These are phyloP conservation scores for Leucoptera coffeella DNA, from an alignment of 2,888 invertebrate genomes.

Conservation along the genomic window DNA sequence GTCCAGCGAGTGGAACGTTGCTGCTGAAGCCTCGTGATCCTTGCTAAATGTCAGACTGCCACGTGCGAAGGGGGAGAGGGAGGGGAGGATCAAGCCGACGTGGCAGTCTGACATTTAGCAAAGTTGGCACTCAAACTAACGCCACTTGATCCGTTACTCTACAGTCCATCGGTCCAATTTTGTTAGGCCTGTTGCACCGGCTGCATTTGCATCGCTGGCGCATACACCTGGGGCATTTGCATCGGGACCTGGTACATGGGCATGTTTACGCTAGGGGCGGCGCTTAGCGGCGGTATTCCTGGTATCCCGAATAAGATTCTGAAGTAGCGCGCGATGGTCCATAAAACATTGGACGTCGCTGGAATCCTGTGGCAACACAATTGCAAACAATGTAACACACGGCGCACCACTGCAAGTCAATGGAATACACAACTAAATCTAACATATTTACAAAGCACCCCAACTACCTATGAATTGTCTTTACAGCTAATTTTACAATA, in stretches of 20 bases:
- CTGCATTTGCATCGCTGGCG: slow-evolving; percentile 20
- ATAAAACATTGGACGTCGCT: slow-evolving; percentile 50
- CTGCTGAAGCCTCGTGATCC: no score
- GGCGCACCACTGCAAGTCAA: no score
- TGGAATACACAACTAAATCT: no score
- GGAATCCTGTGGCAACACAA: slow-evolving; percentile 39
- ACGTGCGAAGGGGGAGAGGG: slow-evolving; percentile 13
- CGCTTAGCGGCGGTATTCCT: slow-evolving; percentile 28
- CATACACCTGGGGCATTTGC: slow-evolving; percentile 23
- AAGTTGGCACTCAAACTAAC: slow-evolving; percentile 12
- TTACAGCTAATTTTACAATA: no score
- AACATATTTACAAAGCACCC: no score
- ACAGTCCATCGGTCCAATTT: slow-evolving; percentile 34
- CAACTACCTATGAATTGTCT: no score
- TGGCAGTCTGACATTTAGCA: slow-evolving; percentile 49
- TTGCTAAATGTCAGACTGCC: slow-evolving; percentile 48
- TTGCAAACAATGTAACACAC: no score
- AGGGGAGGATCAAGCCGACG: slow-evolving; percentile 28
- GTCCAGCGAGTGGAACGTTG: no score
- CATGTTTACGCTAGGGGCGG: slow-evolving; percentile 31
- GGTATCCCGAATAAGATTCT: slow-evolving; percentile 41
- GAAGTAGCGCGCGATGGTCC: slow-evolving; percentile 49
- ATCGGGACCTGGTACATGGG: slow-evolving; percentile 28
- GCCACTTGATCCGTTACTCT: slow-evolving; percentile 34
- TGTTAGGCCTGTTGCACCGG: slow-evolving; percentile 18